phyloP scores from a whole-genome alignment of 2,888 invertebrate species.

The Cyclophora albipunctata region DNA sequence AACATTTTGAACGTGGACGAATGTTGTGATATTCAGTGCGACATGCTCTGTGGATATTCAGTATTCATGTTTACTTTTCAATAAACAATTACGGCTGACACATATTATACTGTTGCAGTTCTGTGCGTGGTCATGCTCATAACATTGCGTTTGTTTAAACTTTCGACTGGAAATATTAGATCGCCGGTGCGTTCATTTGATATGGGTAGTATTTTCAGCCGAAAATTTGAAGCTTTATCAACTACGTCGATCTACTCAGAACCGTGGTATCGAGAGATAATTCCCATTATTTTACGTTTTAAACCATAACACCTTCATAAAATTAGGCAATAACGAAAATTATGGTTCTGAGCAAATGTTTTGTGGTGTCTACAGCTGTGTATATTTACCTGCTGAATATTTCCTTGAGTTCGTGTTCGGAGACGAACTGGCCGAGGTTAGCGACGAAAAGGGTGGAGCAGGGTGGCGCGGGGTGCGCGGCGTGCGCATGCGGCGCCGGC shows the following conservation, averaged over 20 bases:
- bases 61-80: constrained; percentile 21
- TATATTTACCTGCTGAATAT: constrained; percentile 92
- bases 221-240: constrained; percentile 25
- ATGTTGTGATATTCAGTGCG: constrained; percentile 61
- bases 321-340: not conserved
- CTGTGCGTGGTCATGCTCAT: constrained; percentile 48
- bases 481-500: constrained; percentile 80
- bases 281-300: not conserved
- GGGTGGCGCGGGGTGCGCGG: constrained; percentile 83
- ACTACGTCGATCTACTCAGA: no score
- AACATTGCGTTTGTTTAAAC: constrained; percentile 27
- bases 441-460: constrained; percentile 99
- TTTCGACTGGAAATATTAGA: constrained; percentile 40
- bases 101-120: constrained; percentile 12
- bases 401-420: constrained; percentile 98
- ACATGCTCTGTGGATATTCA: constrained; percentile 65
- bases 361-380: no score
- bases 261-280: no score
- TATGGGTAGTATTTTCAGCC: constrained; percentile 25
- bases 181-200: not conserved
- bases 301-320: constrained; percentile 6
- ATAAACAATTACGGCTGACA: constrained; percentile 11
- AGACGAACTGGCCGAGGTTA: constrained; percentile 97
- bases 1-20: constrained; percentile 48
- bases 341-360: no score